Base-by-base conservation (phyloP, 2,113 vertebrate species). In the Motacilla tschutschensis region DNA sequence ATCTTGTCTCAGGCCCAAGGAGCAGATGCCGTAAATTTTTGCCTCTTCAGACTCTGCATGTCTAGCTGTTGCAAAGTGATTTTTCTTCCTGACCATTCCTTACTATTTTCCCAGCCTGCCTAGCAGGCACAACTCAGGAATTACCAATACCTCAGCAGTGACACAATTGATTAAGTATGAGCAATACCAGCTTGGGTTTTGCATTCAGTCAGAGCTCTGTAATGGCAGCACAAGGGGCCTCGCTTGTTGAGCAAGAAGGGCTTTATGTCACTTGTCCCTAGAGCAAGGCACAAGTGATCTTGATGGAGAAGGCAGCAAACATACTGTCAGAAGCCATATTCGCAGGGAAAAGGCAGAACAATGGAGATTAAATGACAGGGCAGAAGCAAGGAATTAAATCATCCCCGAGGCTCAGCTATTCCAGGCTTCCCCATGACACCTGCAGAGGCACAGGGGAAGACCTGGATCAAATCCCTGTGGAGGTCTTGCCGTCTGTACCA, bases 311-410 rank as follows among this genome's bases (percentile, higher is more conserved):
- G 78, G 71, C 78, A 91, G 92, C 1, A 9, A 92, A 70, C 76
- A 38, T 57, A 84, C 91, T 94, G 91, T 94, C 92, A 92, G 87
- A 93, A 94, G 82, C 84, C 79, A 73, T 88, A 77, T 90, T 93
- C 60, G 0, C 41, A 72, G 67, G 51, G 60, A 79, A 84, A 73
- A 91, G 43, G 66, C 78, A 88, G 92, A 91, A 84, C 83, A 79
- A 65, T 66, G 36, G 81, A 84, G 81, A 90, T 55, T 90, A 86
- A 82, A 88, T 65, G 64, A 72, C 90, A 92, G 51, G 46, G 57
- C 48, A 82, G 78, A 92, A 91, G 41, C 71, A 83, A 81, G 75
- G 83, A 91, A 88, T 82, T 74, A 85, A 91, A 85, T 81, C 71
- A 70, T 43, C 86, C 85, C 86, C 0, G 40, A 86, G 91, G 85